Evolutionary conservation across 2,113 vertebrate genomes (phyloP).

Genomic region (Amphiprion ocellaris): DNA sequence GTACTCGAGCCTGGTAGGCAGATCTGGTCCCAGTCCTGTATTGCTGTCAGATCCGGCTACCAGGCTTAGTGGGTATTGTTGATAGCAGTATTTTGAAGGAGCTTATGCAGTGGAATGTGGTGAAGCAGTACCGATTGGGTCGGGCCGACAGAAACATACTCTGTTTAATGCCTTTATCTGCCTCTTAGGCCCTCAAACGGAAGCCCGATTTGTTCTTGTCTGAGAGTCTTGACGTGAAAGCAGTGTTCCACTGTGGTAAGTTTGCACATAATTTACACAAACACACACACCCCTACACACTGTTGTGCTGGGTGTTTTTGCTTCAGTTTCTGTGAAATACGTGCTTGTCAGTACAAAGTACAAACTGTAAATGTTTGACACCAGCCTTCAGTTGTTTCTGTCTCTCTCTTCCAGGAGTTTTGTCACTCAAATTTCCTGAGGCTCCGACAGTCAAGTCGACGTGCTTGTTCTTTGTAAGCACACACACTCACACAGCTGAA

Average conservation of each 20-base stretch:
- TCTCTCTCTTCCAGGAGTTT: constrained; percentile 86
- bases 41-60: constrained; percentile 75
- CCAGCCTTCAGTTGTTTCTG: constrained; percentile 36
- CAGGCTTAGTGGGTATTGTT: constrained; percentile 72
- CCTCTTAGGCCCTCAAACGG: constrained; percentile 97
- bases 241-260: constrained; percentile 99
- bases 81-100: constrained; percentile 65
- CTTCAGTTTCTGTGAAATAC: constrained; percentile 20
- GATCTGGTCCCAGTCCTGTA: constrained; percentile 69
- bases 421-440: constrained; percentile 98
- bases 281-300: constrained; percentile 13
- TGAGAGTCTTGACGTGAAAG: constrained; percentile 96
- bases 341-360: constrained; percentile 29
- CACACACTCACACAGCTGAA: constrained; percentile 10
- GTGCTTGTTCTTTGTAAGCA: constrained; percentile 97
- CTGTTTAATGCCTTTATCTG: constrained; percentile 86
- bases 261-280: constrained; percentile 56
- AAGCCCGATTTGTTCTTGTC: constrained; percentile 98
- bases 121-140: constrained; percentile 62
- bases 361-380: constrained; percentile 48
- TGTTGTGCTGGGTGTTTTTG: constrained; percentile 8
- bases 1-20: constrained; percentile 74
- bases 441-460: constrained; percentile 97
- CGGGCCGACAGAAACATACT: constrained; percentile 44
- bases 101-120: constrained; percentile 68